Evolutionary conservation across 2,888 invertebrate species (phyloP), one percentile per base, ranked within the genome.

Genomic region (Metacarcinus magister): DNA sequence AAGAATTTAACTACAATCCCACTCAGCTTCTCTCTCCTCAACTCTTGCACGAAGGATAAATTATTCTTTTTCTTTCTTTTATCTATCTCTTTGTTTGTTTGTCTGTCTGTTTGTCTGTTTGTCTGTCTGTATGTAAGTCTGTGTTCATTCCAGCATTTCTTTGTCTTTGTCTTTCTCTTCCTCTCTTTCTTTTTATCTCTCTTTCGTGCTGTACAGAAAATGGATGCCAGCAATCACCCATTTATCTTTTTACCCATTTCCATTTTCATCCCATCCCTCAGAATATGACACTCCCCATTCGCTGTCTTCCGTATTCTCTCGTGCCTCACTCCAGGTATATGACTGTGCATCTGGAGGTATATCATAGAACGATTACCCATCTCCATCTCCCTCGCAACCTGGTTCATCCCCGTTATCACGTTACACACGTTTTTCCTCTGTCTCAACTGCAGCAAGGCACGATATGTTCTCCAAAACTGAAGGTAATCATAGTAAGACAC

Each of bases 211-310:
- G 82, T 8, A 28, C 32, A 82, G 10, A 28, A 82, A 82, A 82
- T 82, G 13, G 82, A 82, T 82, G 32, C 32, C 28, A 82, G 7
- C 82, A 82, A n/a, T 28, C 32, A 82, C 13, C 82, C 82, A 82
- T 82, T 82, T 82, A 82, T 82, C 82, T 82, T 82, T 82, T 32
- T n/a, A 28, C 82, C 82, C 32, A 82, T 82, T 82, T 82, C 82
- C 82, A 82, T 82, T 82, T 82, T 19, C 32, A 28, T 28, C 8
- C 82, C 82, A 82, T 82, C 82, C 28, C 13, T 82, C 82, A 82
- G 32, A 28, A 0, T 2, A 1, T 82, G 82, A 28, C 82, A 82
- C 13, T 82, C 4, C 82, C 82, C 82, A 82, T 82, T 32, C 32
- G 32, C 32, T 32, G 82, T 32, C 82, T 82, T 32, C 82, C 82